Evolutionary conservation across 2,888 invertebrate genomes (phyloP).

Genomic region (Neoaliturus tenellus): DNA sequence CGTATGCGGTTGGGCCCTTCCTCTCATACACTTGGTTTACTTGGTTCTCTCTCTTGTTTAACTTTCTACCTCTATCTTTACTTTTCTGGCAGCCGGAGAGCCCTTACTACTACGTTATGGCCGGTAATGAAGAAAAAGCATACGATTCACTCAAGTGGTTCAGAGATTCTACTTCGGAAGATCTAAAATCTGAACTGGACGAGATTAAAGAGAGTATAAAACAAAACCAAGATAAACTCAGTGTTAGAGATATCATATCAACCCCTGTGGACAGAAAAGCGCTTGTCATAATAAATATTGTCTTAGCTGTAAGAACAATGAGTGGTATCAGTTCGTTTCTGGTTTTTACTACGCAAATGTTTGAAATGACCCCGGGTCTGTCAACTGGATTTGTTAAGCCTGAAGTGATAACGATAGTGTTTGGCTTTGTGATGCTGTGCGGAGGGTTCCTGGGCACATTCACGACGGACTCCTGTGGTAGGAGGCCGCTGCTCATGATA

Average conservation of each 20-base stretch:
- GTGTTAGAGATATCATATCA: slow-evolving; percentile 53
- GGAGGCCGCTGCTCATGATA: slow-evolving; percentile 60
- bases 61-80: slow-evolving; percentile 73
- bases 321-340: slow-evolving; percentile 60
- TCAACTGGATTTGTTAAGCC: slow-evolving; percentile 31
- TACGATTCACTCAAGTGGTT: slow-evolving; percentile 65
- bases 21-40: slow-evolving; percentile 71
- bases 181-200: slow-evolving; percentile 58
- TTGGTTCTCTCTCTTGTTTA: slow-evolving; percentile 73
- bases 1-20: slow-evolving; percentile 63
- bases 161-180: slow-evolving; percentile 43
- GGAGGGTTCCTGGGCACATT: slow-evolving; percentile 53
- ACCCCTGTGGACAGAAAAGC: slow-evolving; percentile 60
- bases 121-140: slow-evolving; percentile 73
- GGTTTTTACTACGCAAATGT: slow-evolving; percentile 61
- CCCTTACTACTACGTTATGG: slow-evolving; percentile 77
- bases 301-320: background rate
- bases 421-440: slow-evolving; percentile 60
- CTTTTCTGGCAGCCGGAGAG: slow-evolving; percentile 79
- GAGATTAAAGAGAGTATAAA: slow-evolving; percentile 58
- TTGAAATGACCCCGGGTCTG: slow-evolving; percentile 48
- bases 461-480: slow-evolving; percentile 59
- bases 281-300: slow-evolving; percentile 58
- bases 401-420: slow-evolving; percentile 42
- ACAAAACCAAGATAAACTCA: background rate